phyloP scores from a whole-genome alignment of 1,140 invertebrate genomes.

The Drosophila kurseongensis region DNA sequence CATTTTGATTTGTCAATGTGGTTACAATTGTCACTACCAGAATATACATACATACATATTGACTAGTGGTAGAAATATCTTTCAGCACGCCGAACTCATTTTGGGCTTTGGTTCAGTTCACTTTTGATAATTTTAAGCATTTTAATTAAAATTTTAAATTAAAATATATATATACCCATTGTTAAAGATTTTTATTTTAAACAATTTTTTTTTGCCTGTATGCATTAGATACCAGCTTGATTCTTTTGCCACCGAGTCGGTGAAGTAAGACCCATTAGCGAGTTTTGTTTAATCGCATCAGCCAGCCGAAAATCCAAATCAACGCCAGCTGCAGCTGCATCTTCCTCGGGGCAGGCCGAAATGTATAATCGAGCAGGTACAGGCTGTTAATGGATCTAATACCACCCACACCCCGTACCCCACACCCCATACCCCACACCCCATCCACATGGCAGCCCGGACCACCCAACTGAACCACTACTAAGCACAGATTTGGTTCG shows the following conservation, averaged over 20 bases:
- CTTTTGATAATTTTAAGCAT: no score
- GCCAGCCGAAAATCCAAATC: conserved; percentile 13
- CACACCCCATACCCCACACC: not conserved
- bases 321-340: conserved; percentile 18
- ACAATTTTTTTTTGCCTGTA: not conserved
- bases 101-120: no score
- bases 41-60: no score
- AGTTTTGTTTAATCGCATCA: conserved; percentile 28
- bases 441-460: not conserved
- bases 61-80: no score
- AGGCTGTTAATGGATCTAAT: conserved; percentile 46
- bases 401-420: not conserved
- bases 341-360: conserved; percentile 8
- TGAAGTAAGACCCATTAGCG: conserved; percentile 19
- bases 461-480: conserved; percentile 1
- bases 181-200: not conserved
- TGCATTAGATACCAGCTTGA: conserved; percentile 8
- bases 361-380: conserved; percentile 44
- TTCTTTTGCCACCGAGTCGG: conserved; percentile 11
- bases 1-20: no score
- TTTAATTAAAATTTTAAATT: no score
- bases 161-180: no score
- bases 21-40: no score
- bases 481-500: conserved; percentile 49
- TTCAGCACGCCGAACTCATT: no score